Conservation (phyloP, 2,797 vertebrate species). For the Allobates femoralis region DNA sequence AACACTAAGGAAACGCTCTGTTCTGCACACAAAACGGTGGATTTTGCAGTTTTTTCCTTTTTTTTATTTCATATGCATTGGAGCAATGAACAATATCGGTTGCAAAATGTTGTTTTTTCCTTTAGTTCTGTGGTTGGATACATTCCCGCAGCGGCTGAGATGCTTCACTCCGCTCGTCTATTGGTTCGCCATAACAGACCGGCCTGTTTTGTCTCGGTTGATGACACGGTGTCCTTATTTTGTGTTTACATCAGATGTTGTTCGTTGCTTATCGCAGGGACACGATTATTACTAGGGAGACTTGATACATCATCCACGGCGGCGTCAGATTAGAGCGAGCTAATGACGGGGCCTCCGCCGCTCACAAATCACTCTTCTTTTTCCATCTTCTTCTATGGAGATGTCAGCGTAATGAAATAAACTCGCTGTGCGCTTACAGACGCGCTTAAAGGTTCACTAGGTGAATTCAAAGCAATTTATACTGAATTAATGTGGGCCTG, state of each 20-base stretch:
- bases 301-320: slow-evolving; percentile 67
- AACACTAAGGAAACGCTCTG: no score
- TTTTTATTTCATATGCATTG: no score
- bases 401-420: background rate
- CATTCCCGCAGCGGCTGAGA: background rate
- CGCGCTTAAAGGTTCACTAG: background rate
- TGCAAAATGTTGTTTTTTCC: background rate
- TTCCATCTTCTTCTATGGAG: background rate
- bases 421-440: background rate
- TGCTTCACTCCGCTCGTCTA: slow-evolving; percentile 23
- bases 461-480: slow-evolving; percentile 12
- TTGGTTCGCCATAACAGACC: slow-evolving; percentile 41
- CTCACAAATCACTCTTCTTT: slow-evolving; percentile 62
- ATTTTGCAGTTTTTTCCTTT: no score
- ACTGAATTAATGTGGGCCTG: background rate
- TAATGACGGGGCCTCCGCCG: slow-evolving; percentile 66
- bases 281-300: slow-evolving; percentile 69
- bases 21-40: no score
- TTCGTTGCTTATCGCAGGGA: slow-evolving; percentile 67
- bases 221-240: slow-evolving; percentile 66
- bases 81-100: background rate
- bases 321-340: slow-evolving; percentile 65
- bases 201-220: slow-evolving; percentile 68
- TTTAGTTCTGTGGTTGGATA: background rate
- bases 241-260: slow-evolving; percentile 68